Percentiles rank a stretch among this genome's conserved stretches.
phyloP scores from a whole-genome alignment of 2,888 invertebrate genomes.

The Erebia palarica region DNA sequence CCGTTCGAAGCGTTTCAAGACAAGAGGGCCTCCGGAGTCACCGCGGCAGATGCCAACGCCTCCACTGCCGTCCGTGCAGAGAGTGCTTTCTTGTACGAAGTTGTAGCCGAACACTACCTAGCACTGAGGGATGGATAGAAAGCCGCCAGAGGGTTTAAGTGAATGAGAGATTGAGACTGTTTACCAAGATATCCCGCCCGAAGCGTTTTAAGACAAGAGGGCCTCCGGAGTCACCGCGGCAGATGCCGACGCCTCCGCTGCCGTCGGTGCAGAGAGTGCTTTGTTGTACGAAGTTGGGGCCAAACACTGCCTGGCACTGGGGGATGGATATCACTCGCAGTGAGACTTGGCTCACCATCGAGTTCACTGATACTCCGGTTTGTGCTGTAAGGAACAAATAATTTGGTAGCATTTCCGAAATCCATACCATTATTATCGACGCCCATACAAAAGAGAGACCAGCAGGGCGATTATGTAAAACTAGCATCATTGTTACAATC shows the following conservation, averaged over 20 bases:
- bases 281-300: constrained; percentile 30
- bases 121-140: constrained; percentile 43
- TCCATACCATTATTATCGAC: too few relatives aligned
- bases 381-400: constrained; percentile 25
- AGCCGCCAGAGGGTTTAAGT: too few relatives aligned
- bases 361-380: constrained; percentile 38
- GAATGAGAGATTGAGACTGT: neutral
- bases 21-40: constrained; percentile 50
- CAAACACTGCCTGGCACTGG: constrained; percentile 45
- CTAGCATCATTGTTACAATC: too few relatives aligned
- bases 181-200: constrained; percentile 44
- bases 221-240: constrained; percentile 50
- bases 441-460: too few relatives aligned
- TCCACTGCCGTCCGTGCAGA: constrained; percentile 49
- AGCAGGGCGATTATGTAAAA: too few relatives aligned
- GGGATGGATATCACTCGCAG: constrained; percentile 46
- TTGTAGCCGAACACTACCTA: constrained; percentile 40
- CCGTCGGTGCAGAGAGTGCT: constrained; percentile 50
- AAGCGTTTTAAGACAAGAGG: constrained; percentile 42
- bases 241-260: constrained; percentile 46
- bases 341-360: constrained; percentile 44
- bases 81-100: constrained; percentile 39
- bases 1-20: constrained; percentile 39
- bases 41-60: constrained; percentile 49
- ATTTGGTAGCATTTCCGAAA: too few relatives aligned